These are phyloP conservation scores for Mylabris phalerata DNA, from an alignment of 1,140 invertebrate genomes.

Conservation along the genomic window DNA sequence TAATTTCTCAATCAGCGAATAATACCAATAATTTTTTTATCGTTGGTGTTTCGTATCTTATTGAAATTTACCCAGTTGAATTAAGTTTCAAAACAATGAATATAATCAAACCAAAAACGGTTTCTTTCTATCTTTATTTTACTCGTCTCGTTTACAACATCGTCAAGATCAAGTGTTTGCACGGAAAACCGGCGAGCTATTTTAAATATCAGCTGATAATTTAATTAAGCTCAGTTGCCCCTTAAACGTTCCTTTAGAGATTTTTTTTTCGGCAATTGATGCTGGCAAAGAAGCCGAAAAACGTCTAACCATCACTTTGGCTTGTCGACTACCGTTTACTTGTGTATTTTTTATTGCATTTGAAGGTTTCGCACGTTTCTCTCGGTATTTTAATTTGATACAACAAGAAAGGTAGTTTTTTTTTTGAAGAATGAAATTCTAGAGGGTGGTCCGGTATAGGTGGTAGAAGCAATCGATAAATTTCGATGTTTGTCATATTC, in stretches of 20 bases:
- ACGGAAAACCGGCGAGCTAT: conserved; percentile 30
- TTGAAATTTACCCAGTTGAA: background rate
- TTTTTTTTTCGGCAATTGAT: conserved; percentile 3
- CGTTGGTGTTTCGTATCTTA: background rate
- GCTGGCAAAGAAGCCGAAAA: conserved; percentile 31
- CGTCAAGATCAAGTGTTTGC: conserved; percentile 35
- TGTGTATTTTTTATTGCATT: conserved; percentile 12
- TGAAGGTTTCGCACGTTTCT: too few relatives aligned
- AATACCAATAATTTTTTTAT: background rate
- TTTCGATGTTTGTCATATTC: background rate
- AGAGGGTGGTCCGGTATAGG: too few relatives aligned
- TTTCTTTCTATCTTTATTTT: background rate
- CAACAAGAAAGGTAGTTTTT: too few relatives aligned
- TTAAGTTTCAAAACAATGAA: conserved; percentile 15
- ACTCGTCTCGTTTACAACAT: background rate
- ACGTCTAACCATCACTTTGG: conserved; percentile 11
- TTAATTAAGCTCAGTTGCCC: conserved; percentile 37
- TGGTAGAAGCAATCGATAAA: conserved; percentile 1
- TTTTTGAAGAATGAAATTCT: too few relatives aligned
- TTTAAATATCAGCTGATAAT: conserved; percentile 41
- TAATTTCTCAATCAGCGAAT: background rate
- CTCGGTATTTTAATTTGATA: too few relatives aligned
- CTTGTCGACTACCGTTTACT: conserved; percentile 30
- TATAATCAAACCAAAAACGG: conserved; percentile 10
- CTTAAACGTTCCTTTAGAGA: conserved; percentile 30